Conservation (phyloP, 1,140 invertebrate genomes). For the Drosophila repleta region DNA sequence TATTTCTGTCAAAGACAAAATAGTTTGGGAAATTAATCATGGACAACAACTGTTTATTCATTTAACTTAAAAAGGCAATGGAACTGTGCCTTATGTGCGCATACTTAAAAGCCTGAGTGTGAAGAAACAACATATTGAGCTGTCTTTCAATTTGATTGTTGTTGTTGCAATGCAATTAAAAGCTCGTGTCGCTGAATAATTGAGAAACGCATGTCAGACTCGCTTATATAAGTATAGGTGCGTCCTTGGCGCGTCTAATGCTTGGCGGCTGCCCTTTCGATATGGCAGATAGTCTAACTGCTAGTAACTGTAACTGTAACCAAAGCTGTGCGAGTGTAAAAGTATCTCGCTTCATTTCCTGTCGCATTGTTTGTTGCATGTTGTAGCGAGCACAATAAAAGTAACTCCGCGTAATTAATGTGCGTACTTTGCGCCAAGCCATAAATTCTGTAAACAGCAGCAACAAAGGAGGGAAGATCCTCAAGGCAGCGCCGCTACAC, state of each 20-base stretch:
- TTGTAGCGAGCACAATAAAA: slow-evolving; percentile 72
- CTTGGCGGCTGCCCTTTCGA: slow-evolving; percentile 28
- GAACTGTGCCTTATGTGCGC: slow-evolving; percentile 29
- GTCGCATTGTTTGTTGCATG: slow-evolving; percentile 79
- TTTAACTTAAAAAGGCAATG: slow-evolving; percentile 70
- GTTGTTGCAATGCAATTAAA: slow-evolving; percentile 66
- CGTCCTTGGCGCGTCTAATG: slow-evolving; percentile 45
- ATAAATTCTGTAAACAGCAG: slow-evolving; percentile 61
- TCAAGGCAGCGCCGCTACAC: slow-evolving; percentile 32
- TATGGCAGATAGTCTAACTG: slow-evolving; percentile 30
- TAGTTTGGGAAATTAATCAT: not conserved
- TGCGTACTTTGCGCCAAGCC: slow-evolving; percentile 78
- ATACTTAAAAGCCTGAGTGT: not conserved
- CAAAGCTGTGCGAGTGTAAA: slow-evolving; percentile 20
- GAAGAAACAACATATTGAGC: slow-evolving; percentile 14
- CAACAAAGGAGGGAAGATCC: slow-evolving; percentile 25
- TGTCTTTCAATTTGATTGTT: slow-evolving; percentile 21
- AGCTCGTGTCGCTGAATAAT: slow-evolving; percentile 64
- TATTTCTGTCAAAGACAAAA: slow-evolving; percentile 73
- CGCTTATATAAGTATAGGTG: slow-evolving; percentile 30
- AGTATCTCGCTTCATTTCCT: slow-evolving; percentile 73
- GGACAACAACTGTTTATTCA: slow-evolving; percentile 53
- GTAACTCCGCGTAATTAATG: slow-evolving; percentile 80
- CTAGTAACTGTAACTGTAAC: slow-evolving; percentile 13
- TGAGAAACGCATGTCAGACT: slow-evolving; percentile 56